Base-by-base conservation (phyloP, 2,113 vertebrate genomes). In the Psammodynastes pulverulentus region DNA sequence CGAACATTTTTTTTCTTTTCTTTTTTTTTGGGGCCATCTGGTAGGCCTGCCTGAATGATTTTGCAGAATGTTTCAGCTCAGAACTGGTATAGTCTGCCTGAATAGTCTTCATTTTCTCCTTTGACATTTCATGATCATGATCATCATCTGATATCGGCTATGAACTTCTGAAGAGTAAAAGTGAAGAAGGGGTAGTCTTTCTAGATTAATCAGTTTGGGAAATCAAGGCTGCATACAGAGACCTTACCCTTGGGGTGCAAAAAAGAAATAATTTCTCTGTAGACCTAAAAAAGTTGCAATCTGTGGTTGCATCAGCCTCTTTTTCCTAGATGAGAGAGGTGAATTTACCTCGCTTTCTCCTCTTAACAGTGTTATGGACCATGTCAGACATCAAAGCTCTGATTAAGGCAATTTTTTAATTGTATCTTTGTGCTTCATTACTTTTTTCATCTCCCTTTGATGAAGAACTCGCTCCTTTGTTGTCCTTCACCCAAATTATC, bases 301-400 rank as follows among this genome's bases (percentile, higher is more conserved):
- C 48, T 51, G 17, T 52, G 46, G 29, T 19, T 93, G 94, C 96
- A 94, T 96, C 54, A 93, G 97, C 96, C 95, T 95, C 49, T 96
- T 96, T 96, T 93, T 87, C 96, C 2, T 62, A 92, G 96, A 43
- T 49, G 34, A 51, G 90, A 89, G 88, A 12, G 0, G 89, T 62
- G 79, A 8, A 2, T 89, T 43, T 46, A 87, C 48, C 1, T 0
- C 8, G 87, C 48, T 52, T 5, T 5, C 91, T 92, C 89, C 91
- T 96, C 96, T 95, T 89, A 94, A 97, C 97, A 94, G 96, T 97
- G 96, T 97, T 97, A 95, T 93, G 95, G 94, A 97, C 97, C 96
- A 86, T 92, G 98, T 97, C 95, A 91, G 94, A 98, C 98, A 98
- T 98, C 98, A 98, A 98, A 99, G 98, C 97, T 94, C 90, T 91